phyloP scores from a whole-genome alignment of 2,888 invertebrate genomes.

The Caenorhabditis drosophilae region DNA sequence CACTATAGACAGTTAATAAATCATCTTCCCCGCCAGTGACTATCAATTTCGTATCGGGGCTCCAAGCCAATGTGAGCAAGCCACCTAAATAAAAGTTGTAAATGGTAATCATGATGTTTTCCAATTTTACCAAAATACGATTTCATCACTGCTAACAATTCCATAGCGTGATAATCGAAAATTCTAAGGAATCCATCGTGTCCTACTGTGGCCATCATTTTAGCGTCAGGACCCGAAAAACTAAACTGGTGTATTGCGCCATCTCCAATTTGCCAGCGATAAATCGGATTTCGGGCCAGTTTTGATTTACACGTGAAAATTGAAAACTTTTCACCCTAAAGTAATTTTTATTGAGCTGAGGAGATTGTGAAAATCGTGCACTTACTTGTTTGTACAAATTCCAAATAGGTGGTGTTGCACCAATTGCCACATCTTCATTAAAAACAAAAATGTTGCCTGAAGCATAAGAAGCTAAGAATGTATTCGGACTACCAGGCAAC shows the following conservation, averaged over 20 bases:
- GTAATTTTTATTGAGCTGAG: too few species aligned
- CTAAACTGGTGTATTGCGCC: conserved; percentile 88
- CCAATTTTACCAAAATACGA: conserved; percentile 87
- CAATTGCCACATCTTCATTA: conserved; percentile 76
- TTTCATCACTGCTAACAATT: conserved; percentile 80
- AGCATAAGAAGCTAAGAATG: conserved; percentile 91
- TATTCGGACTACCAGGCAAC: conserved; percentile 89
- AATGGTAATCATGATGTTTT: not conserved
- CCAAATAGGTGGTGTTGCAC: conserved; percentile 13
- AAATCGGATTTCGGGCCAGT: conserved; percentile 92
- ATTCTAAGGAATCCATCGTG: conserved; percentile 87
- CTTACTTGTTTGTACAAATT: conserved; percentile 25
- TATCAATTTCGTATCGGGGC: conserved; percentile 87
- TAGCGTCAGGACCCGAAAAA: conserved; percentile 87
- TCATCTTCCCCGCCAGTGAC: conserved; percentile 98
- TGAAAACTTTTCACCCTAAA: conserved; percentile 91
- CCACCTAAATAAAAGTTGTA: conserved; percentile 73
- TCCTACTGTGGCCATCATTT: conserved; percentile 89
- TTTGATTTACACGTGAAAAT: conserved; percentile 95
- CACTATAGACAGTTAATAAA: conserved; percentile 94
- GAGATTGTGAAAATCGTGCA: too few species aligned
- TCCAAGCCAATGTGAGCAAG: conserved; percentile 95
- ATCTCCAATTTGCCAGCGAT: conserved; percentile 74
- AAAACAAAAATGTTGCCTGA: conserved; percentile 97
- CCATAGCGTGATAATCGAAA: conserved; percentile 96